Base-by-base conservation (phyloP, 2,113 vertebrate genomes). In the human region DNA sequence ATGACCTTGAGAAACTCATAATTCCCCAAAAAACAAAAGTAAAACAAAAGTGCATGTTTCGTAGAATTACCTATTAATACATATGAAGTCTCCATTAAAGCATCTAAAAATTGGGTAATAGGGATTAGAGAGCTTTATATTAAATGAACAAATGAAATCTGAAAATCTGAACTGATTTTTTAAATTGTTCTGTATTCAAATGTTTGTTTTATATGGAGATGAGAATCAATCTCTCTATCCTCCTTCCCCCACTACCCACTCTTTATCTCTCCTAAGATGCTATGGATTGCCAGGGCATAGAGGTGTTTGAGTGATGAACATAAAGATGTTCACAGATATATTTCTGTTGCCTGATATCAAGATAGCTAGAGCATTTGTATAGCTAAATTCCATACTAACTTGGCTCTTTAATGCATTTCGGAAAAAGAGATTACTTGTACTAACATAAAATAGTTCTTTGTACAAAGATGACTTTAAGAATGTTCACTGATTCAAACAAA, bases 41-140 rank as follows among this genome's bases (percentile, higher is more conserved):
- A 94, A 85, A 88, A 78, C 3, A 30, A 75, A 78, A 89, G 7
- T 57, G 17, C 20, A 84, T 72, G 6, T 80, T 91, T 91, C 18
- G 83, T 84, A 96, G 20, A 87, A 91, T 72, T 59, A 82, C 40
- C 3, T 90, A 89, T 92, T 92, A 27, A 55, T 45, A 88, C 89
- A 52, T n/a, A 78, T 52, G 72, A 78, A 80, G 4, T 82, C 12
- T 68, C 25, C n/a, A 48, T 35, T 81, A 75, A 79, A 64, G 7
- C 27, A 89, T 73, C 9, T 72, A 48, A 90, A 84, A 95, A 73
- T 50, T 32, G 78, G 20, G 40, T 57, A 89, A 45, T 70, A 79
- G 5, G 17, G 14, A 32, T 89, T 80, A 50, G 4, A 1, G 11
- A 38, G 59, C 23, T 89, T 64, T 66, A 52, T 66, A 82, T 61